phyloP scores from a whole-genome alignment of 2,113 vertebrate species.

The Xiphophorus hellerii region DNA sequence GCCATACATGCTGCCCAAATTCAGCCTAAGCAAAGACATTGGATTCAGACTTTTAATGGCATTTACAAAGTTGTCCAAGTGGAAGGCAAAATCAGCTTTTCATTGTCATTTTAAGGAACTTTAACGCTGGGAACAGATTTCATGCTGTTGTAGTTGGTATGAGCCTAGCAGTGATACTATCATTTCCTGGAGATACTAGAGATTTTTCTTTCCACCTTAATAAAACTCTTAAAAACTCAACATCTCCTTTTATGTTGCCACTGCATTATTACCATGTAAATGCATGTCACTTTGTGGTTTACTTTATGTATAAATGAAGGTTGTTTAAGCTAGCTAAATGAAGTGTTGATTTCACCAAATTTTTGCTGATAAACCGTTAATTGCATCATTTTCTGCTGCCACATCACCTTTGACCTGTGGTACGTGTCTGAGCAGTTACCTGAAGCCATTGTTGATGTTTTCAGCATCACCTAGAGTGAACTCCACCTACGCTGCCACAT shows the following conservation, averaged over 20 bases:
- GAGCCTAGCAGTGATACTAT: no score
- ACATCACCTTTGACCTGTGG: conserved; percentile 45
- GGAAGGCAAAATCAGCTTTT: no score
- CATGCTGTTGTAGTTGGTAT: no score
- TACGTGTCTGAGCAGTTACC: conserved; percentile 37
- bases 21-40: no score
- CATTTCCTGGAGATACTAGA: no score
- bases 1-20: no score
- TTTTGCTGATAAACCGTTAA: conserved; percentile 58
- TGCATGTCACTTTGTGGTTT: neutral
- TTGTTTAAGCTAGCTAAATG: neutral
- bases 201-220: no score
- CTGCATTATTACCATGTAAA: neutral
- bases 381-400: conserved; percentile 18
- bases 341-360: conserved; percentile 14
- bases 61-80: no score
- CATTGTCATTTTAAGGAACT: no score
- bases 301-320: neutral
- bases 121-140: no score
- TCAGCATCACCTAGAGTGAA: conserved; percentile 54
- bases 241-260: neutral
- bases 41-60: no score
- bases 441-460: conserved; percentile 57
- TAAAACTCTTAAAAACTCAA: neutral
- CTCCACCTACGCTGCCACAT: conserved; percentile 59